Percentiles rank a stretch among this genome's conserved stretches.
Conservation (phyloP, 2,888 invertebrate species). For the Bruchidius siliquastri region DNA sequence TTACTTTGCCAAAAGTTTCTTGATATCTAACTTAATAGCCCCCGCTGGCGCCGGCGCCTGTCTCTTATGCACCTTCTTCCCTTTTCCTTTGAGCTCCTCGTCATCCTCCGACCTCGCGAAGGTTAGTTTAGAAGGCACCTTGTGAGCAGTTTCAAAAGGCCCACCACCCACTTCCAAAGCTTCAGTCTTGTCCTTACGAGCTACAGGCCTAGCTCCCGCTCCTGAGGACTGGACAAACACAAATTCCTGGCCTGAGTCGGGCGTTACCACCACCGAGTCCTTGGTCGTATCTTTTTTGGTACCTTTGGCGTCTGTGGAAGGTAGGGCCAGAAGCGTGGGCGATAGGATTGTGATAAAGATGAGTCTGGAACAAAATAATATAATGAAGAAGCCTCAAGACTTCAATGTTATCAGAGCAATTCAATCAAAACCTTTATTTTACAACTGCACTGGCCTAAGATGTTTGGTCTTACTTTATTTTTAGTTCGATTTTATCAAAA, state of each 20-base stretch:
- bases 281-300: constrained; percentile 49
- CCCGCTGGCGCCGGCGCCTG: constrained; percentile 44
- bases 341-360: constrained; percentile 20
- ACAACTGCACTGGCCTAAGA: too few species aligned
- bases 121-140: constrained; percentile 55
- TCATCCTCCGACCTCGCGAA: constrained; percentile 40
- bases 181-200: constrained; percentile 37
- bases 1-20: constrained; percentile 21
- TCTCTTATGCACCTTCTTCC: constrained; percentile 17
- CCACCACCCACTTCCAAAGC: constrained; percentile 27
- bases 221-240: constrained; percentile 55
- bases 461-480: too few species aligned
- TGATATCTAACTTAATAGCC: constrained; percentile 39
- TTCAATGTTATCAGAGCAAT: too few species aligned
- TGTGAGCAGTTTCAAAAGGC: constrained; percentile 68
- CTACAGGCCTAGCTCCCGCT: constrained; percentile 39
- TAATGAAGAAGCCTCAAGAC: not conserved
- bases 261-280: constrained; percentile 49
- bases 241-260: constrained; percentile 62
- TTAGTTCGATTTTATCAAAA: too few species aligned
- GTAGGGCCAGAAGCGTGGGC: constrained; percentile 17
- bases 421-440: too few species aligned
- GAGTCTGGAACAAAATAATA: constrained; percentile 33
- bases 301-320: constrained; percentile 8
- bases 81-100: constrained; percentile 17